Percentiles rank a stretch among this genome's conserved stretches.
These are phyloP conservation scores for Pogonophryne albipinna DNA, from an alignment of 2,797 vertebrate genomes.

Conservation along the genomic window DNA sequence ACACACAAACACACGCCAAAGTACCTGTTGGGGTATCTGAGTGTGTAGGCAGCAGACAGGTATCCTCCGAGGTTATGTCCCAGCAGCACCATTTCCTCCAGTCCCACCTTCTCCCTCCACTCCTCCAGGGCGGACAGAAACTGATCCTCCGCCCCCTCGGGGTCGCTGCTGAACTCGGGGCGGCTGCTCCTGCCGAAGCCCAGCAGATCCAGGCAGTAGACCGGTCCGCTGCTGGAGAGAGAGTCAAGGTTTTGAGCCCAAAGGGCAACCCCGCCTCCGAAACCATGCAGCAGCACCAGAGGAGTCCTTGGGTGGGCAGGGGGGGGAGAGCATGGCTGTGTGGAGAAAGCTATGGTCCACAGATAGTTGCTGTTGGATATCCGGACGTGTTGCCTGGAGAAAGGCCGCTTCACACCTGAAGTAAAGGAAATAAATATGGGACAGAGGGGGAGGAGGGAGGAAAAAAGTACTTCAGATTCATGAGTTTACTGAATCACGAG, in stretches of 20 bases:
- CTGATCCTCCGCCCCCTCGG: slow-evolving; percentile 89
- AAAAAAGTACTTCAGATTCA: not conserved
- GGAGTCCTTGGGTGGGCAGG: slow-evolving; percentile 76
- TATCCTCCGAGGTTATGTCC: slow-evolving; percentile 96
- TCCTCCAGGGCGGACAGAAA: slow-evolving; percentile 93
- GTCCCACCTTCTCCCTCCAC: slow-evolving; percentile 89
- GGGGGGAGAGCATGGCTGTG: slow-evolving; percentile 4
- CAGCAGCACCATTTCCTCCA: slow-evolving; percentile 92
- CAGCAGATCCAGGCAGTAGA: slow-evolving; percentile 93
- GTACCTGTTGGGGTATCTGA: slow-evolving; percentile 93
- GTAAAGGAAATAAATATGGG: slow-evolving; percentile 12
- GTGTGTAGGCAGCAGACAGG: slow-evolving; percentile 90
- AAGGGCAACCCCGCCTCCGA: slow-evolving; percentile 93
- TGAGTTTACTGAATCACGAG: not conserved
- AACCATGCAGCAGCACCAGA: slow-evolving; percentile 93
- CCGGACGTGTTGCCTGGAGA: slow-evolving; percentile 87
- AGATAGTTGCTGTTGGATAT: slow-evolving; percentile 90
- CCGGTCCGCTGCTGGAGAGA: slow-evolving; percentile 85
- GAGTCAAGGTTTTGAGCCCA: slow-evolving; percentile 94
- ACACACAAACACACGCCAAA: slow-evolving; percentile 8
- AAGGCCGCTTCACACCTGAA: slow-evolving; percentile 87
- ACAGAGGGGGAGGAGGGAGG: not conserved
- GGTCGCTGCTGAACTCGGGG: slow-evolving; percentile 85
- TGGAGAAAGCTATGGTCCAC: slow-evolving; percentile 91
- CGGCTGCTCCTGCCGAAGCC: slow-evolving; percentile 95